Evolutionary conservation across 2,797 vertebrate genomes (phyloP), one percentile per base, ranked within the genome.

Genomic region (Acropternis orthonyx): DNA sequence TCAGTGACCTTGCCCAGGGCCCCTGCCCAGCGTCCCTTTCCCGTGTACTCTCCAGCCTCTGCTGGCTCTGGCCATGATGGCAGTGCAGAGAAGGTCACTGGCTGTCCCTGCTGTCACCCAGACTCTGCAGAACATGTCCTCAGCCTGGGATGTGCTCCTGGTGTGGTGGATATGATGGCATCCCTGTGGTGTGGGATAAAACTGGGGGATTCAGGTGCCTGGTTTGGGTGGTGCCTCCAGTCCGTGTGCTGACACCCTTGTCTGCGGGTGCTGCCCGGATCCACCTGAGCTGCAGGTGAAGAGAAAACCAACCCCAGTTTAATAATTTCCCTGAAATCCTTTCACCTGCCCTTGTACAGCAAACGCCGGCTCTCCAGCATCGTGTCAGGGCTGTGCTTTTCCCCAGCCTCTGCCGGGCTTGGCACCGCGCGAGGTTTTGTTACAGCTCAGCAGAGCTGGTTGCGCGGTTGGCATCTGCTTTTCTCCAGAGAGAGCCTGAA

Each of bases 401-500:
- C 49, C 75, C 68, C 81, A 12, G 85, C 16, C 86, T 66, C 49
- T 39, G 67, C 59, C 0, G 14, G 26, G 24, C 84, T 94, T 95
- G 96, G 96, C 96, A 85, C 18, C 0, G 32, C 1, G 19, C 5
- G 2, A 32, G 89, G 94, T 95, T 97, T 95, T 95, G 92, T 94
- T 93, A 37, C 88, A 94, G 95, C 96, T 95, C 96, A 84, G 96
- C 94, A 93, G 94, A 89, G 92, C 71, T 78, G 92, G 58, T 89
- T 77, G 92, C 74, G 32, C 14, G 23, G 30, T 87, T 96, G 95
- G 95, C 95, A 97, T 93, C 95, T 84, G 89, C 93, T 96, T 94
- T 85, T 91, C 96, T 96, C 96, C 55, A 8, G 94, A 92, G 96
- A 96, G 71, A 12, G 75, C 89, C 81, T 49, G 95, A 97, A 97